These are phyloP conservation scores for Etheostoma perlongum DNA, from an alignment of 2,797 vertebrate genomes.

Conservation along the genomic window DNA sequence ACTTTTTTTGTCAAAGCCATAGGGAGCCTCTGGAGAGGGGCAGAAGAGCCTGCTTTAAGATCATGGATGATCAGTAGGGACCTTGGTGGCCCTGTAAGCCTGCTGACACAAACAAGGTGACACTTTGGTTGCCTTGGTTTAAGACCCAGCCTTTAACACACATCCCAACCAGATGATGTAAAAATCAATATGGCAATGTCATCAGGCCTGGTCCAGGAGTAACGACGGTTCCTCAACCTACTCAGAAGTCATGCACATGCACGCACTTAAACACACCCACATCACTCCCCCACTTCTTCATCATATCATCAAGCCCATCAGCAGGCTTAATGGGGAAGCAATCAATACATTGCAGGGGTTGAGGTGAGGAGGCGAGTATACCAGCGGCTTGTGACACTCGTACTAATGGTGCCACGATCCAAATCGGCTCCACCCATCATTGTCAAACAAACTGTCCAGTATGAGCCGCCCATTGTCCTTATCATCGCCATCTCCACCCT, in stretches of 20 bases:
- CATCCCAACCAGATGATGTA: slow-evolving; percentile 77
- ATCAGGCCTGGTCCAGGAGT: slow-evolving; percentile 61
- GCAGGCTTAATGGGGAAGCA: slow-evolving; percentile 70
- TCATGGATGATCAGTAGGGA: slow-evolving; percentile 10
- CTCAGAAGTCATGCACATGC: slow-evolving; percentile 62
- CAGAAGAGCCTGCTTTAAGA: neutral
- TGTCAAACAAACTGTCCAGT: slow-evolving; percentile 58
- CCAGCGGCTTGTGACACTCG: slow-evolving; percentile 65
- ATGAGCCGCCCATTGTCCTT: slow-evolving; percentile 59
- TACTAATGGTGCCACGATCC: slow-evolving; percentile 64
- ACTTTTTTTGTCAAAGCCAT: too few relatives aligned
- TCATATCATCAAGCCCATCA: slow-evolving; percentile 81
- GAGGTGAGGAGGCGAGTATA: slow-evolving; percentile 56
- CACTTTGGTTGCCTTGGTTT: slow-evolving; percentile 65
- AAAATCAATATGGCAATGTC: slow-evolving; percentile 83
- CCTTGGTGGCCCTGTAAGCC: slow-evolving; percentile 50
- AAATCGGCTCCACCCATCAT: slow-evolving; percentile 35
- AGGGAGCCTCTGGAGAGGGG: too few relatives aligned
- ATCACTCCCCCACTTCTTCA: slow-evolving; percentile 57
- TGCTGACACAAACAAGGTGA: slow-evolving; percentile 78
- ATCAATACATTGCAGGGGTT: slow-evolving; percentile 76
- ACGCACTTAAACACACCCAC: slow-evolving; percentile 64
- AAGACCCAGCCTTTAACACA: slow-evolving; percentile 57
- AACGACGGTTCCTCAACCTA: slow-evolving; percentile 59
- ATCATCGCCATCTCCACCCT: slow-evolving; percentile 42